Evolutionary conservation across 2,113 vertebrate genomes (phyloP), one percentile per base, ranked within the genome.

Genomic region (Clarias magur): DNA sequence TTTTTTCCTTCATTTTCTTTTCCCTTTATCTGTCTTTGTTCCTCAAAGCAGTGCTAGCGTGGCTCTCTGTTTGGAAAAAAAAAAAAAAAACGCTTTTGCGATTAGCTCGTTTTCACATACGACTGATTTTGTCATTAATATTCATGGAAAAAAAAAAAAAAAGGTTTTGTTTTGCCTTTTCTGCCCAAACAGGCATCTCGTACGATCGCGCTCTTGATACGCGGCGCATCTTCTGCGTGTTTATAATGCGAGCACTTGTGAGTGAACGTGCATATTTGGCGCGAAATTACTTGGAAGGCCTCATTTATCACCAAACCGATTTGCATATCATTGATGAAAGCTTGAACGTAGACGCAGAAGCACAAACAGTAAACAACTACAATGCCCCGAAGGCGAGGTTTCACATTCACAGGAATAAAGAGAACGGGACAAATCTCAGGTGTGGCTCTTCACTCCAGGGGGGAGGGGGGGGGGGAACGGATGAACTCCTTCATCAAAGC

Each of bases 1-100:
- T 86, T 72, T 16, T 88, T 82, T 86, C 53, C 82, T 80, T 60
- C 89, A 86, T 89, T 85, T 84, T 57, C 67, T 70, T n/a, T 62
- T 48, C 30, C 70, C 34, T 88, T 59, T 68, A 76, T 78, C 60
- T 78, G n/a, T 42, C 80, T 65, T 56, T 78, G 62, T 82, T 63
- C 48, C 57, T 87, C 57, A 79, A 85, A 67, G 48, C 17, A n/a
- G 63, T 53, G 42, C 27, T 78, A 85, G 57, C 23, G 4, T 54
- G 9, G 12, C 75, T 79, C 25, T 1, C 17, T 53, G 62, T 70
- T 56, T 10, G 8, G 23, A 42, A 80, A n/a, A n/a, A n/a, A n/a
- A n/a, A n/a, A n/a, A n/a, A n/a, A n/a, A n/a, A 48, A 80, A 54
- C 57, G 17, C 75, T 56, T 56, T 80, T n/a, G 62, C 23, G 84